Evolutionary conservation across 2,888 invertebrate genomes (phyloP).

Genomic region (Dicranocentrus wangi): DNA sequence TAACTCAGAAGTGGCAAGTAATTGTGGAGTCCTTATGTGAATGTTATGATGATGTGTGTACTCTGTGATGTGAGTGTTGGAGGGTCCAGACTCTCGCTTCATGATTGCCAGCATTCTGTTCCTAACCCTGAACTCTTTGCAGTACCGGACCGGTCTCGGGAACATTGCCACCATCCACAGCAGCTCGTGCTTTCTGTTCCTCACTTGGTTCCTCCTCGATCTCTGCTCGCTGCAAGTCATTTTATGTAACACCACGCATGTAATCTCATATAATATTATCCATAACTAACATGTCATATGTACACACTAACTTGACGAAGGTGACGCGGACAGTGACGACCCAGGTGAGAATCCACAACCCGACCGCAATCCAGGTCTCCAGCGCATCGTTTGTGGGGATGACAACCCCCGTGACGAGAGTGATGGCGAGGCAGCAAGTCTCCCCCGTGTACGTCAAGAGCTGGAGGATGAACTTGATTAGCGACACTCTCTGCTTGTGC

Average conservation of each 20-base stretch:
- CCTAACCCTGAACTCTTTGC: not conserved
- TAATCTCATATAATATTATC: too few species aligned
- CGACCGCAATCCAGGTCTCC: not conserved
- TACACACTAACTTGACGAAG: too few species aligned
- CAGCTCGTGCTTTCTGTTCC: not conserved
- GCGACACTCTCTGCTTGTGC: not conserved
- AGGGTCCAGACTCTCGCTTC: not conserved
- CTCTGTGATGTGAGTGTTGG: not conserved
- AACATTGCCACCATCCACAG: not conserved
- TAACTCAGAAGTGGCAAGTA: too few species aligned
- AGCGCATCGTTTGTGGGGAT: not conserved
- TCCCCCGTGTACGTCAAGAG: slow-evolving; percentile 8
- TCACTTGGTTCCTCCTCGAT: not conserved
- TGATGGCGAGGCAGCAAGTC: not conserved
- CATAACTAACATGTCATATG: not conserved
- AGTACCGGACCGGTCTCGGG: not conserved
- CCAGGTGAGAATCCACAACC: not conserved
- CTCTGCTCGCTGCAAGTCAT: not conserved
- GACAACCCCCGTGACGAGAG: slow-evolving; percentile 12
- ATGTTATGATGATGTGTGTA: too few species aligned
- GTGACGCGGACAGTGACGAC: not conserved
- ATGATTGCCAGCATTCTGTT: not conserved
- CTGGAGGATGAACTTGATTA: slow-evolving; percentile 9
- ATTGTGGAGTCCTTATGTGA: too few species aligned
- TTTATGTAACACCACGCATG: too few species aligned